phyloP scores from a whole-genome alignment of 2,113 vertebrate genomes.

The Catagonus wagneri region DNA sequence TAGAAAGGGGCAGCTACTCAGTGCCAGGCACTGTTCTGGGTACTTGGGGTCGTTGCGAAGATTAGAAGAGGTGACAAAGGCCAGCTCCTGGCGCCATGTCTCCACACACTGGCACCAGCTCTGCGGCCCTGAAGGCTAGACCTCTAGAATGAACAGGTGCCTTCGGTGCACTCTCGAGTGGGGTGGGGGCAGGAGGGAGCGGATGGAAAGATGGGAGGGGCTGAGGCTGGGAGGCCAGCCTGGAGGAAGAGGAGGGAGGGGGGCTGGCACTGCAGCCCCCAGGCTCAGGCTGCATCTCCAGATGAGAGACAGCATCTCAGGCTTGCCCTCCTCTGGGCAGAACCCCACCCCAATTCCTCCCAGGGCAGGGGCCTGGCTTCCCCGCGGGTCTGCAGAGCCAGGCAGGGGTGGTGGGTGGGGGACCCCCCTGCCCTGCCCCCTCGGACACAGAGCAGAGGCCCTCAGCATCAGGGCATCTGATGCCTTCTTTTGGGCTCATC shows the following conservation, averaged over 20 bases:
- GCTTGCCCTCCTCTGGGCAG: too few relatives aligned
- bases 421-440: background rate
- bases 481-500: constrained; percentile 88
- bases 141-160: background rate
- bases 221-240: background rate
- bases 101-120: background rate
- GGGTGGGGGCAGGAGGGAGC: background rate
- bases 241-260: background rate
- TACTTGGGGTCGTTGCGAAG: background rate
- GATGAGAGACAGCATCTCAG: background rate
- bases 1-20: background rate
- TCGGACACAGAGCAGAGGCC: constrained; percentile 78
- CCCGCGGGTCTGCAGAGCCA: constrained; percentile 45
- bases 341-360: background rate
- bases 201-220: too few relatives aligned
- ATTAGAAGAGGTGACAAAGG: background rate
- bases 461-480: constrained; percentile 74
- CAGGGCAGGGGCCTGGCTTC: constrained; percentile 31
- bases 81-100: background rate
- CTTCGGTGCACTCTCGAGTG: background rate
- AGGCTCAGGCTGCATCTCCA: background rate
- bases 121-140: background rate
- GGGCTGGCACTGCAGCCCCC: background rate
- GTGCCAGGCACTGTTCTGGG: background rate
- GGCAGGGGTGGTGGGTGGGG: background rate